Conservation (phyloP, 1,140 invertebrate species). For the Drosophila sturtevanti region DNA sequence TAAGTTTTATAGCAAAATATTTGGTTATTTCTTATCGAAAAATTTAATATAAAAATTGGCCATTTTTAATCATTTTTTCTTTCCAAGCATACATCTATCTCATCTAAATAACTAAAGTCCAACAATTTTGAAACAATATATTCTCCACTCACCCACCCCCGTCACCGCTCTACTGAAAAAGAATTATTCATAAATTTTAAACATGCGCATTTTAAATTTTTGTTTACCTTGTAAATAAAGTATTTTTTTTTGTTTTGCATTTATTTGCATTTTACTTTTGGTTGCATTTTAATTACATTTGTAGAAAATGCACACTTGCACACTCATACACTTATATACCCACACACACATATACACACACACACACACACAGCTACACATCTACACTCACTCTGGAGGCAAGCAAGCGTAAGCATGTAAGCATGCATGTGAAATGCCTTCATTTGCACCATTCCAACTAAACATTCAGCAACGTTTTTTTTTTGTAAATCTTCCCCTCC, state of each 20-base stretch:
- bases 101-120: too few species aligned
- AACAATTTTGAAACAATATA: too few species aligned
- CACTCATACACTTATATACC: conserved; percentile 19
- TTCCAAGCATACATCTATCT: too few species aligned
- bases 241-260: conserved; percentile 13
- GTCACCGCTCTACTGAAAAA: too few species aligned
- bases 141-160: too few species aligned
- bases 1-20: too few species aligned
- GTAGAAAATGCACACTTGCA: conserved; percentile 30
- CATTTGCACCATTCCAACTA: too few species aligned
- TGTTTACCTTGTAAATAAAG: conserved; percentile 19
- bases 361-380: conserved; percentile 26
- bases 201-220: conserved; percentile 11
- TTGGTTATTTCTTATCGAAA: too few species aligned
- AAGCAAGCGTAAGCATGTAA: conserved; percentile 39
- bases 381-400: background rate
- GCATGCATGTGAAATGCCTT: conserved; percentile 62
- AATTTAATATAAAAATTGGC: too few species aligned
- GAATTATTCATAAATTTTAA: background rate
- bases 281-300: conserved; percentile 59
- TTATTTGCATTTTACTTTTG: conserved; percentile 34
- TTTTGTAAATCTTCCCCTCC: too few species aligned
- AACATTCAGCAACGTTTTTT: too few species aligned
- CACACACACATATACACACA: conserved; percentile 31
- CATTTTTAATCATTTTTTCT: too few species aligned